phyloP scores from a whole-genome alignment of 2,113 vertebrate genomes.

The Gymnocephalus cernua region DNA sequence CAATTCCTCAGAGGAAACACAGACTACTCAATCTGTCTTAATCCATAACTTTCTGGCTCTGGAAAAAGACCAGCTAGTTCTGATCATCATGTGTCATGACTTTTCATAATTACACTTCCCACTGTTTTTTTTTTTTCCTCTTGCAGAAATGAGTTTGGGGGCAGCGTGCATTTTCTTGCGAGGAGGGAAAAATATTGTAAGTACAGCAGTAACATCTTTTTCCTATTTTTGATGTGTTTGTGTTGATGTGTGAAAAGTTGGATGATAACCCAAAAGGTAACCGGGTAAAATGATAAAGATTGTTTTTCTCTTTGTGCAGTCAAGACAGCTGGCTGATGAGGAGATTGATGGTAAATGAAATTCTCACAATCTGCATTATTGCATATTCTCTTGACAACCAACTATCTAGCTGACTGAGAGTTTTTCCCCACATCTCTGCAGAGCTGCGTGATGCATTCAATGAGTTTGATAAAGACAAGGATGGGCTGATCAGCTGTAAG shows the following conservation, averaged over 20 bases:
- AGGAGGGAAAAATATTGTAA: constrained; percentile 89
- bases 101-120: not conserved
- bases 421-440: constrained; percentile 49
- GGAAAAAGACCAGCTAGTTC: not conserved
- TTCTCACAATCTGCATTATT: not conserved
- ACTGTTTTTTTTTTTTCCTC: constrained; percentile 5
- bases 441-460: constrained; percentile 96
- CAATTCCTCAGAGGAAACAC: constrained; percentile 3
- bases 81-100: not conserved
- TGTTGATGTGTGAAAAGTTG: not conserved
- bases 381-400: not conserved
- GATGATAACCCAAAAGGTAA: constrained; percentile 7
- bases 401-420: not conserved
- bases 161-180: constrained; percentile 91
- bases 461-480: constrained; percentile 97
- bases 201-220: constrained; percentile 43
- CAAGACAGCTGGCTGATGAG: constrained; percentile 82
- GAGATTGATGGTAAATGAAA: constrained; percentile 84
- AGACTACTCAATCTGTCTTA: not conserved
- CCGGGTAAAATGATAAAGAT: not conserved
- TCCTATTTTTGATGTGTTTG: constrained; percentile 9
- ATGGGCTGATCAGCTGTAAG: constrained; percentile 97
- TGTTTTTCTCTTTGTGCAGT: constrained; percentile 66
- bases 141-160: constrained; percentile 84
- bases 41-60: constrained; percentile 2